phyloP scores from a whole-genome alignment of 92 coral and sea anemone genomes.

The Epizoanthus rinbou region DNA sequence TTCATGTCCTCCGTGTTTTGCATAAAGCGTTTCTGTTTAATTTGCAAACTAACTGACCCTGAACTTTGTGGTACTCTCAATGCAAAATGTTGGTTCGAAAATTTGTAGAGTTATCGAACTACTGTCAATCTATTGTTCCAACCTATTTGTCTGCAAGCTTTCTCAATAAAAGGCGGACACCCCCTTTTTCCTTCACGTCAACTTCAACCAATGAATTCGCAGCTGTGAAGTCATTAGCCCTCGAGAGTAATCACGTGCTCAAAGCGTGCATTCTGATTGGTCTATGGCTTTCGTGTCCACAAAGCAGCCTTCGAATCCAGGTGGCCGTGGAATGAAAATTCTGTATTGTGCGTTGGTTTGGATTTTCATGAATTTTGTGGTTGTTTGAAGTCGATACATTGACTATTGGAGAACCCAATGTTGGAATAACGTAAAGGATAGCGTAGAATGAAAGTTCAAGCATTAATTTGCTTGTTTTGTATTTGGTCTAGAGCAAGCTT shows the following conservation, averaged over 20 bases:
- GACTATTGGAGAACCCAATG: conserved; percentile 49
- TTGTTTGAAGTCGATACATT: conserved; percentile 22
- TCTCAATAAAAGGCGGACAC: conserved; percentile 30
- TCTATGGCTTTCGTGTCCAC: conserved; percentile 26
- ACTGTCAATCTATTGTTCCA: conserved; percentile 34
- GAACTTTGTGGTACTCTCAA: conserved; percentile 26
- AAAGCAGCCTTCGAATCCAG: conserved; percentile 46
- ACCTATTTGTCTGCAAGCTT: conserved; percentile 27
- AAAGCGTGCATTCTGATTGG: conserved; percentile 7
- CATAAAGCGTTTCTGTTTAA: conserved; percentile 3
- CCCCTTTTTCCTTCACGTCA: conserved; percentile 30
- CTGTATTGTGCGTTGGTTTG: conserved; percentile 41
- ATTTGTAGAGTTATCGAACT: conserved; percentile 27
- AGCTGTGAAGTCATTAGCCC: conserved; percentile 19
- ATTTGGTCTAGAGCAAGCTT: conserved; percentile 52
- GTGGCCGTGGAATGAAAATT: conserved; percentile 41
- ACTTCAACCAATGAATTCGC: conserved; percentile 22
- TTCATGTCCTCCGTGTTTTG: background rate
- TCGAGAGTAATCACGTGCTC: conserved; percentile 13
- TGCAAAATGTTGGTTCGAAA: conserved; percentile 33
- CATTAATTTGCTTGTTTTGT: conserved; percentile 76
- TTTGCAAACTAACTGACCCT: conserved; percentile 28
- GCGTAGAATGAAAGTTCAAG: conserved; percentile 82
- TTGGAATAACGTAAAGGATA: conserved; percentile 65
- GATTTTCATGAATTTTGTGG: conserved; percentile 38